Conservation (phyloP, 2,797 vertebrate genomes). For the Potorous gilbertii region DNA sequence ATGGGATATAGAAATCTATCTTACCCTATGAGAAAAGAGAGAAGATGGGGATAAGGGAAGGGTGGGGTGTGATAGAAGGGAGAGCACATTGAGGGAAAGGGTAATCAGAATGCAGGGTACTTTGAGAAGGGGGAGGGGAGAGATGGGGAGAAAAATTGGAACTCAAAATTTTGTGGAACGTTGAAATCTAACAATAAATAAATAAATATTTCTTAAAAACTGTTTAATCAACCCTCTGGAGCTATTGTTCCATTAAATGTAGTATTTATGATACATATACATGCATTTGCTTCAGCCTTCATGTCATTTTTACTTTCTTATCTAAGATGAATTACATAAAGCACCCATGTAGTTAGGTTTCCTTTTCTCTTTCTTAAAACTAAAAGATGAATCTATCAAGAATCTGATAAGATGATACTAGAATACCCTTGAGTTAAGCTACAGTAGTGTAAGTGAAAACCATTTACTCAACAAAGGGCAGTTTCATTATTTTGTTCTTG, state of each 20-base stretch:
- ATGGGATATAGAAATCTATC: no score
- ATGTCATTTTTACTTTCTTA: not conserved
- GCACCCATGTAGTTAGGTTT: not conserved
- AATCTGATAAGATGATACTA: not conserved
- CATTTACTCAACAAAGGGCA: not conserved
- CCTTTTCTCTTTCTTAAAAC: not conserved
- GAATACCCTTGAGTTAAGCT: not conserved
- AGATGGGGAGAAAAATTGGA: no score
- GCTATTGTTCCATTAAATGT: not conserved
- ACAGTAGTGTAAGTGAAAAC: not conserved
- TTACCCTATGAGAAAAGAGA: no score
- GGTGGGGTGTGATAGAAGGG: no score
- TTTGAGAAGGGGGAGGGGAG: no score
- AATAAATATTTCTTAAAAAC: not conserved
- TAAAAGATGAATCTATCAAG: not conserved
- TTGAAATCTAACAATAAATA: no score
- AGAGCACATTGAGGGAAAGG: no score
- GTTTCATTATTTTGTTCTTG: not conserved
- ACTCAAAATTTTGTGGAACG: no score
- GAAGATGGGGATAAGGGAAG: no score
- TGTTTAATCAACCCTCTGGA: not conserved
- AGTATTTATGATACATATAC: not conserved
- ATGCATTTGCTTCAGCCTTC: not conserved
- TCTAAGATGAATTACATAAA: not conserved
- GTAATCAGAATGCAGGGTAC: no score